A percentile compares a stretch with the other conserved stretches of the same genome.
These are phyloP conservation scores for Meriones psammophilus DNA, from an alignment of 2,797 vertebrate species.

Conservation along the genomic window DNA sequence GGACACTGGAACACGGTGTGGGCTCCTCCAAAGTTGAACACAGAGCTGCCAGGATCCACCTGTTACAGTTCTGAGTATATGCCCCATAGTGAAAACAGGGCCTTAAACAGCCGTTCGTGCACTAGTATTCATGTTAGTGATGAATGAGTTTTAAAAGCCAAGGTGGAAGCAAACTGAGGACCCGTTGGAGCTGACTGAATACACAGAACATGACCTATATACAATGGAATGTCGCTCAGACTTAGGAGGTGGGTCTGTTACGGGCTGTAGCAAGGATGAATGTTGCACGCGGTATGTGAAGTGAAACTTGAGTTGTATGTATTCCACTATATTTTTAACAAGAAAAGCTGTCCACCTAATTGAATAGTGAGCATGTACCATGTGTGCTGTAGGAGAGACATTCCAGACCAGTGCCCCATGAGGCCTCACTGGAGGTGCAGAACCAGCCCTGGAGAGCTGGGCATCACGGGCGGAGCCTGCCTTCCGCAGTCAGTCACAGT, in stretches of 20 bases:
- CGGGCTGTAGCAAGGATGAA: neutral
- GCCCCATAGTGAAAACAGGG: neutral
- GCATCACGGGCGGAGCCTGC: neutral
- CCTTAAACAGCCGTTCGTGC: neutral
- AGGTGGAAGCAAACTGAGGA: neutral
- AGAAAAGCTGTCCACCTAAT: neutral
- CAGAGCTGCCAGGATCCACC: neutral
- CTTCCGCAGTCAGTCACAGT: neutral
- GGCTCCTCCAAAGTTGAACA: neutral
- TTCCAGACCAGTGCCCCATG: neutral
- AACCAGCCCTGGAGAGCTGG: neutral
- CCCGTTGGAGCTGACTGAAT: accelerated
- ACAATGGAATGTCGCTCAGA: neutral
- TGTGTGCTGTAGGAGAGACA: neutral
- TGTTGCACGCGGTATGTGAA: no score
- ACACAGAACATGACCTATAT: accelerated
- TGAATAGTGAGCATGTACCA: neutral
- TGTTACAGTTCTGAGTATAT: neutral
- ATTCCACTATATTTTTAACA: neutral
- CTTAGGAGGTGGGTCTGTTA: neutral
- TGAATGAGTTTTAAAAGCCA: neutral
- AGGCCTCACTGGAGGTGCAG: neutral
- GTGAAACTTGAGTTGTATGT: neutral
- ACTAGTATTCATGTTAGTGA: neutral
- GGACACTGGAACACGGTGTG: neutral